Base-by-base conservation (phyloP, 1,140 invertebrate species). In the Rhopalosiphum maidis region DNA sequence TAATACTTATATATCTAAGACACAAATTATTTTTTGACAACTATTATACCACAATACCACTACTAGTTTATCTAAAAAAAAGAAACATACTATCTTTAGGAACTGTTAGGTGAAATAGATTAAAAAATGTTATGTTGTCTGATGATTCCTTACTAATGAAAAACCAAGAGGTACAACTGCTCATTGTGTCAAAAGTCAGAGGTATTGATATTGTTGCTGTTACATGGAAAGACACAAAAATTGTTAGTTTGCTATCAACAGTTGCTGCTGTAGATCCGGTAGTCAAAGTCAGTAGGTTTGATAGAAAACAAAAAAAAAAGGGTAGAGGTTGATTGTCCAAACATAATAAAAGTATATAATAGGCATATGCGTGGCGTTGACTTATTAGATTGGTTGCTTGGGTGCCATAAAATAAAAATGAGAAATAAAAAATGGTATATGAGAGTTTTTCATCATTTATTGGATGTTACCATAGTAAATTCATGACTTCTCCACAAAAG, bases 181-280 rank as follows among this genome's bases (percentile, higher is more conserved):
- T n/a, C 5, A 46, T 88, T 83, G 82, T 87, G 22, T 43, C 21
- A 30, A 89, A 89, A 35, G 51, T 89, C 15, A 54, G 30, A 48
- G 46, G n/a, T 51, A 89, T 22, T 23, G 87, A 89, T 15, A 91
- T 77, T 48, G n/a, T 89, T 51, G 48, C 87, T 51, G 48, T 89
- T 15, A 89, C 30, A 89, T 94, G 94, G 94, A 93, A 93, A 35
- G 94, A 95, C 94, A 96, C 95, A 94, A 95, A 95, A 94, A 60
- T 92, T 93, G 95, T 95, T 87, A 95, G 94, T 94, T 94, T 95
- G 46, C 94, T 95, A 92, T 95, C 95, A 88, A 95, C 94, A 93
- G 95, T 95, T 95, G 94, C 94, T 94, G 95, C 95, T 94, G 94
- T 94, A 85, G 93, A 43, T 51, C 95, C 95, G 43, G 92, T 94